A percentile compares a stretch with the other conserved stretches of the same genome.
Evolutionary conservation across 2,888 invertebrate genomes (phyloP).

Genomic region (Lottia gigantea): DNA sequence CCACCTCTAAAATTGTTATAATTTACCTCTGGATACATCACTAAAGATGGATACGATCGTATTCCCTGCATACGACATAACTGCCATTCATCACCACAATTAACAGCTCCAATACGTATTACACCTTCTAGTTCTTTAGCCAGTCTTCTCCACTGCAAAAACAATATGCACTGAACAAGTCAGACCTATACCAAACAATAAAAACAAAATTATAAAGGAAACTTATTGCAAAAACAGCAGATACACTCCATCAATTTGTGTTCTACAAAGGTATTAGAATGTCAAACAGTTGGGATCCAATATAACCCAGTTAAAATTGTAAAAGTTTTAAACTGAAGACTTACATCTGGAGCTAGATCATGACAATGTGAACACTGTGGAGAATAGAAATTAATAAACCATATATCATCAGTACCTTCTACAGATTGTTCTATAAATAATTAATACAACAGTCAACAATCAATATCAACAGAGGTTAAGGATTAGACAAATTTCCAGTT

Average conservation of each 20-base stretch:
- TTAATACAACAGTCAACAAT: not conserved
- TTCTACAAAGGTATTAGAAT: no score
- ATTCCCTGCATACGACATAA: conserved; percentile 81
- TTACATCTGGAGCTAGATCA: conserved; percentile 78
- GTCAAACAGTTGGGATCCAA: no score
- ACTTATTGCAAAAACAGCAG: not conserved
- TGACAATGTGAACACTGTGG: conserved; percentile 89
- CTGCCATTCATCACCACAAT: conserved; percentile 86
- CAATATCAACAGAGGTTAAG: no score
- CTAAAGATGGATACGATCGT: conserved; percentile 80
- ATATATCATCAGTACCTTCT: conserved; percentile 75
- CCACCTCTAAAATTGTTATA: no score
- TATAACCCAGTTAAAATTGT: not conserved
- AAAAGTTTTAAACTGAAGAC: conserved; percentile 33
- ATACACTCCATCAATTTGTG: no score
- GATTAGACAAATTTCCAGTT: no score
- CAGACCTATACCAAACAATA: not conserved
- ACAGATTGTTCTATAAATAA: conserved; percentile 70
- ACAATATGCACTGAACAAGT: not conserved
- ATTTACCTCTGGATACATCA: conserved; percentile 76
- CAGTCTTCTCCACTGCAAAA: conserved; percentile 78
- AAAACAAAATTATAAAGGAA: no score
- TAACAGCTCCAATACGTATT: conserved; percentile 84
- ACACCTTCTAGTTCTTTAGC: conserved; percentile 83
- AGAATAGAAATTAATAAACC: conserved; percentile 91